Conservation (phyloP, 2,113 vertebrate species). For the Nycticryphes semicollaris region DNA sequence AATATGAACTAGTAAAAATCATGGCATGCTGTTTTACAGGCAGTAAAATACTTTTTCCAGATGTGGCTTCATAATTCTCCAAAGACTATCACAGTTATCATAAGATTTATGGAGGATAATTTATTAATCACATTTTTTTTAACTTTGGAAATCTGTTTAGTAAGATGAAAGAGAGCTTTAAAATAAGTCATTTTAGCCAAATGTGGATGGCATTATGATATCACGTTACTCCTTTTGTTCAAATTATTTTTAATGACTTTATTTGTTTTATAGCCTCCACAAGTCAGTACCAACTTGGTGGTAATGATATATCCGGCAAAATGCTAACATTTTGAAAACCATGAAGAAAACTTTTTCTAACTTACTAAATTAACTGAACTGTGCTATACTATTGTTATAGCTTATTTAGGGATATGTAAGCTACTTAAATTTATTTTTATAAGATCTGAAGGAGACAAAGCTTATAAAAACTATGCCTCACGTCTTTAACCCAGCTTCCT, state of each 20-base stretch:
- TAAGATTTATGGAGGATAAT: slow-evolving; percentile 89
- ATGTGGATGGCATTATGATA: slow-evolving; percentile 79
- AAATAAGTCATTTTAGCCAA: slow-evolving; percentile 82
- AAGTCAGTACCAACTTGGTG: slow-evolving; percentile 77
- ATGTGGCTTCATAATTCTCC: slow-evolving; percentile 87
- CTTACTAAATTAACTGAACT: slow-evolving; percentile 62
- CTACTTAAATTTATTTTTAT: slow-evolving; percentile 69
- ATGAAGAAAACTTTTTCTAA: slow-evolving; percentile 38
- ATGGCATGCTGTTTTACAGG: slow-evolving; percentile 79
- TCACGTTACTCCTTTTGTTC: slow-evolving; percentile 83
- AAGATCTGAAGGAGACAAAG: slow-evolving; percentile 66
- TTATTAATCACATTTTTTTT: slow-evolving; percentile 86
- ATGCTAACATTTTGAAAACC: slow-evolving; percentile 68
- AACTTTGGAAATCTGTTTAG: slow-evolving; percentile 80
- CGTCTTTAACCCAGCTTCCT: slow-evolving; percentile 44
- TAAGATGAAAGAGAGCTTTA: slow-evolving; percentile 84
- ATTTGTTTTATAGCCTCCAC: slow-evolving; percentile 80
- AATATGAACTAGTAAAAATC: slow-evolving; percentile 78
- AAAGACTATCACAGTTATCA: slow-evolving; percentile 85
- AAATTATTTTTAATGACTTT: slow-evolving; percentile 87
- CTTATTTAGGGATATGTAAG: slow-evolving; percentile 67
- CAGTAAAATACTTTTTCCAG: slow-evolving; percentile 87
- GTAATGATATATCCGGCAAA: slow-evolving; percentile 77
- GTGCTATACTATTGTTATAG: slow-evolving; percentile 39
- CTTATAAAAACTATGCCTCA: slow-evolving; percentile 59